Evolutionary conservation across 2,113 vertebrate species (phyloP).

Genomic region (Hypanus sabinus): DNA sequence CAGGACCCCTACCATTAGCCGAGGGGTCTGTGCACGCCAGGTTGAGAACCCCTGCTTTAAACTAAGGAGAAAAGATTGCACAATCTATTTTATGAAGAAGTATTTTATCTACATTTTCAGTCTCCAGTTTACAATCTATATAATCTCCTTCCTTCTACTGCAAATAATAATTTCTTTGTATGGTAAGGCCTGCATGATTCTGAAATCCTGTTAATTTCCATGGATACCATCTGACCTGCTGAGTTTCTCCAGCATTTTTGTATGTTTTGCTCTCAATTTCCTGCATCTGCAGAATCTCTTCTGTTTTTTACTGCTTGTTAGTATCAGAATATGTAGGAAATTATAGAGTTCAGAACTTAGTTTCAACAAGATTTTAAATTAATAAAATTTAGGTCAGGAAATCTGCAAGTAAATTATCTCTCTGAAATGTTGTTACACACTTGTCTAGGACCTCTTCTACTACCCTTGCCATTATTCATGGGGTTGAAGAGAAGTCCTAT

Average conservation of each 20-base stretch:
- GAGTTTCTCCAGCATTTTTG: too few relatives aligned
- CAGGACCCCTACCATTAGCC: too few relatives aligned
- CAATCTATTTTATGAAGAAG: background rate
- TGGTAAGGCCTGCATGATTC: too few relatives aligned
- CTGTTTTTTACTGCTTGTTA: too few relatives aligned
- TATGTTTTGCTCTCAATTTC: too few relatives aligned
- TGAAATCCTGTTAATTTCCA: too few relatives aligned
- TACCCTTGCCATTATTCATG: background rate
- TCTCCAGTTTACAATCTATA: background rate
- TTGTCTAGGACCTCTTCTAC: background rate
- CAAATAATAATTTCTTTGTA: background rate
- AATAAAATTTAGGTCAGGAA: background rate
- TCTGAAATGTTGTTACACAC: too few relatives aligned
- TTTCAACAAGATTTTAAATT: background rate
- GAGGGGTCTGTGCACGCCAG: too few relatives aligned
- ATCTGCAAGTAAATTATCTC: background rate
- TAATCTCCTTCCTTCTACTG: background rate
- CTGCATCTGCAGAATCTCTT: too few relatives aligned
- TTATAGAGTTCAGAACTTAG: background rate
- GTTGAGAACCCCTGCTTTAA: too few relatives aligned
- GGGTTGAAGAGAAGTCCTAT: background rate
- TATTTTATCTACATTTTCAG: background rate
- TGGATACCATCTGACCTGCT: too few relatives aligned
- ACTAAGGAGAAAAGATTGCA: background rate
- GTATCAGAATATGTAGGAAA: background rate